Conservation (phyloP, 2,888 invertebrate genomes). For the Agelastica alni region DNA sequence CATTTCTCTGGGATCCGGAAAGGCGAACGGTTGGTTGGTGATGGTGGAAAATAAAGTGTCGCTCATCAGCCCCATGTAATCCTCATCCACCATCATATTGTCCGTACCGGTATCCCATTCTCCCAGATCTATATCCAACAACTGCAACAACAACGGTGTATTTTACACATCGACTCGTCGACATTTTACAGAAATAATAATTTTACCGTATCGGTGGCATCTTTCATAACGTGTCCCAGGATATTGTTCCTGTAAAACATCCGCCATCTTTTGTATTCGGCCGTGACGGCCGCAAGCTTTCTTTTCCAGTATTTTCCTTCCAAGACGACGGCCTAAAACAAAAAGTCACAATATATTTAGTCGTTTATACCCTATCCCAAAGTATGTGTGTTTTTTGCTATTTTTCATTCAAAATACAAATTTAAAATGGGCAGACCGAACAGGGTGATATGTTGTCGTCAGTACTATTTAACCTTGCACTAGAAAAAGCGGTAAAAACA, state of each 20-base stretch:
- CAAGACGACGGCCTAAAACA: conserved; percentile 85
- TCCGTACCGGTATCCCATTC: conserved; percentile 72
- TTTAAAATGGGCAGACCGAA: too few species aligned
- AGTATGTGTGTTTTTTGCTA: too few species aligned
- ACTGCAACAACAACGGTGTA: conserved; percentile 57
- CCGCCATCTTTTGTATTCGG: conserved; percentile 99
- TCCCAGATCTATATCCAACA: conserved; percentile 74
- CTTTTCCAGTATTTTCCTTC: conserved; percentile 99
- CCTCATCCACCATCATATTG: conserved; percentile 81
- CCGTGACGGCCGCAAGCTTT: conserved; percentile 92
- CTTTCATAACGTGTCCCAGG: conserved; percentile 70
- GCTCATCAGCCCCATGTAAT: conserved; percentile 85
- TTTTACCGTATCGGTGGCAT: conserved; percentile 68
- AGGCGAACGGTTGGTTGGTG: conserved; percentile 87
- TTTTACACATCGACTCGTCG: background rate
- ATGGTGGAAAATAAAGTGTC: conserved; percentile 90
- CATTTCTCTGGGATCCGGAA: conserved; percentile 96
- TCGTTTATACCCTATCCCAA: too few species aligned
- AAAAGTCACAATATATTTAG: too few species aligned
- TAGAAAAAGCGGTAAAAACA: too few species aligned
- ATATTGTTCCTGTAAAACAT: conserved; percentile 84
- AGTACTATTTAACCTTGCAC: too few species aligned
- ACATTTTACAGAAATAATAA: conserved; percentile 1
- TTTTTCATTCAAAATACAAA: too few species aligned
- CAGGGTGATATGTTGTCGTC: too few species aligned